These are phyloP conservation scores for Teleopsis dalmanni DNA, from an alignment of 1,140 invertebrate species.

Conservation along the genomic window DNA sequence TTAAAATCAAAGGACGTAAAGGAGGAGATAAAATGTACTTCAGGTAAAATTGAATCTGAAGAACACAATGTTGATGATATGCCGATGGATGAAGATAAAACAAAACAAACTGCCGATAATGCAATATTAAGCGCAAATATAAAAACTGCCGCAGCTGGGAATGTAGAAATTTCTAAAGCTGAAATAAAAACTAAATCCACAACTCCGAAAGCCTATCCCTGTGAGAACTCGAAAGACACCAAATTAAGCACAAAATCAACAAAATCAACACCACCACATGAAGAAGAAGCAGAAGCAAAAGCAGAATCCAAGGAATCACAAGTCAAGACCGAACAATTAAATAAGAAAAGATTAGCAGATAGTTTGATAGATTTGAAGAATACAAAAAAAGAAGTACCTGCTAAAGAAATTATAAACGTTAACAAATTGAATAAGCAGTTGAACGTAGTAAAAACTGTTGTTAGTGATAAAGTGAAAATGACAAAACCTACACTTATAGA, in stretches of 20 bases:
- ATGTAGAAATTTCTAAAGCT: too few relatives aligned
- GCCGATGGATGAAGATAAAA: background rate
- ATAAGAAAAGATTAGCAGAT: conserved; percentile 1
- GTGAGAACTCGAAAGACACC: background rate
- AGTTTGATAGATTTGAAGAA: conserved; percentile 2
- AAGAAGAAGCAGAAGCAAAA: background rate
- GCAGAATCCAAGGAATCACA: background rate
- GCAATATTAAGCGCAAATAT: background rate
- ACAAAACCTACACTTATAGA: too few relatives aligned
- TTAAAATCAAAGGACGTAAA: conserved; percentile 6
- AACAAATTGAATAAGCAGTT: too few relatives aligned
- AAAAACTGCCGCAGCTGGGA: background rate
- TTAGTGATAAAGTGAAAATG: too few relatives aligned
- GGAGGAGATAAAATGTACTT: background rate
- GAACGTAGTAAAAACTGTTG: too few relatives aligned
- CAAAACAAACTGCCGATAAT: background rate
- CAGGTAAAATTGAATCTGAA: background rate
- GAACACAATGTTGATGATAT: background rate
- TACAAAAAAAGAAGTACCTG: background rate
- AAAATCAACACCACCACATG: background rate
- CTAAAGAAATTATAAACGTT: too few relatives aligned
- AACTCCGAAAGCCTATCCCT: background rate
- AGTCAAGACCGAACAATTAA: conserved; percentile 2
- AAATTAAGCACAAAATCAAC: background rate
- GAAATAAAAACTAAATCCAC: background rate